Evolutionary conservation across 1,140 invertebrate species (phyloP), one percentile per base, ranked within the genome.

Genomic region (Drosophila erecta): DNA sequence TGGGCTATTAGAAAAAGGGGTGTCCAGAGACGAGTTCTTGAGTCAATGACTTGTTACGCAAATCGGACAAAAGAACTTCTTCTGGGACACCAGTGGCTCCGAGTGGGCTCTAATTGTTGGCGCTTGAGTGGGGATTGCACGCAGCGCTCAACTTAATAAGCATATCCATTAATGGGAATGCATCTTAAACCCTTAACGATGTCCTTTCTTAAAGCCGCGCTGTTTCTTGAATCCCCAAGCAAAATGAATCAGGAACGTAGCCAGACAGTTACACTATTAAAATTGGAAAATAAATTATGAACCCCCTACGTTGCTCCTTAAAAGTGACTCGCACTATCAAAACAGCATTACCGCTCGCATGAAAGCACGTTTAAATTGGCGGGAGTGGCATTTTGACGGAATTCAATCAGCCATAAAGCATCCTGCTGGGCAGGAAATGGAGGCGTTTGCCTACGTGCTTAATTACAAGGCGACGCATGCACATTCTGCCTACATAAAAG

Each of bases 21-120:
- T 73, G 50, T 66, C 50, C 54, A 35, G 50, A 51, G 37, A 37
- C 51, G 10, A 38, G 49, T 30, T 38, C 38, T 61, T 62, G 64
- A 77, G 64, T 77, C 74, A 86, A 76, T 89, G 84, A 87, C 79
- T 83, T 87, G 81, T 87, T 86, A 76, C 84, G 76, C 59, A 87
- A 86, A 86, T 86, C 74, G 65, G 58, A 86, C 78, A 86, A 81
- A 80, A 86, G 74, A 67, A 71, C 0, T 30, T 10, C 67, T 53
- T 43, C 37, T 24, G 17, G 22, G 44, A 6, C 4, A n/a, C 22
- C n/a, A 11, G 24, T 27, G 12, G 37, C 40, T n/a, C 8, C n/a
- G 7, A 15, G 30, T 43, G 43, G 47, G 22, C 20, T 17, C 14
- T 47, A n/a, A 47, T n/a, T n/a, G 20, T 22, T 2, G 46, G 14